Evolutionary conservation across 2,797 vertebrate genomes (phyloP), one percentile per base, ranked within the genome.

Genomic region (Myioborus melanocephalus): DNA sequence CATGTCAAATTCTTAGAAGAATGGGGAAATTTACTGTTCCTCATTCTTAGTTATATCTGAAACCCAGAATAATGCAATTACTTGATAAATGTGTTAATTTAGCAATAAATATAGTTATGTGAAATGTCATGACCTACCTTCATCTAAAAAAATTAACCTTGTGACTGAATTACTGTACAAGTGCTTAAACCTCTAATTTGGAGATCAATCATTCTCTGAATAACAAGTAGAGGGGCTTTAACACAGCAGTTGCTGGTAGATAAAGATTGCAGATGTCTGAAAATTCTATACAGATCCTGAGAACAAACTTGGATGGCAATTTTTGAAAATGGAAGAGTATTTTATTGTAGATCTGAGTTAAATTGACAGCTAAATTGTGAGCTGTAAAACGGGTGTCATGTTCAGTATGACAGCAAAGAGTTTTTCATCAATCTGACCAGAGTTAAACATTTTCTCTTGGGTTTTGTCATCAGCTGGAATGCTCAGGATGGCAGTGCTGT

Each of bases 161-260:
- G n/a, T 53, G 27, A 19, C 21, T 94, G 60, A 81, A 52, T 78
- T 47, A 78, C 15, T 92, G 10, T 68, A 43, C 39, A 80, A 85
- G 23, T 63, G 65, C 63, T 91, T 85, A 32, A 93, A 89, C 44
- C 64, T 78, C 21, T 59, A n/a, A 86, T 87, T 72, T 88, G 72
- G 57, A 88, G 26, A 63, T 60, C 13, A 28, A 4, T 41, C 55
- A 27, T 30, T 26, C 14, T 63, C 61, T 55, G 44, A 76, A 94
- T 83, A 34, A 24, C 28, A 64, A 87, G n/a, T 32, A 37, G 32
- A 30, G 14, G 26, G 34, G 9, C 14, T 90, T 83, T 69, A 61
- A 39, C 8, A 9, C 24, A 37, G 73, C 19, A 43, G 22, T 47
- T 78, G 16, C 52, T 75, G 20, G 19, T 72, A 70, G 30, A 17